Conservation (phyloP, 1,140 invertebrate genomes). For the Brachionus rotundiformis region DNA sequence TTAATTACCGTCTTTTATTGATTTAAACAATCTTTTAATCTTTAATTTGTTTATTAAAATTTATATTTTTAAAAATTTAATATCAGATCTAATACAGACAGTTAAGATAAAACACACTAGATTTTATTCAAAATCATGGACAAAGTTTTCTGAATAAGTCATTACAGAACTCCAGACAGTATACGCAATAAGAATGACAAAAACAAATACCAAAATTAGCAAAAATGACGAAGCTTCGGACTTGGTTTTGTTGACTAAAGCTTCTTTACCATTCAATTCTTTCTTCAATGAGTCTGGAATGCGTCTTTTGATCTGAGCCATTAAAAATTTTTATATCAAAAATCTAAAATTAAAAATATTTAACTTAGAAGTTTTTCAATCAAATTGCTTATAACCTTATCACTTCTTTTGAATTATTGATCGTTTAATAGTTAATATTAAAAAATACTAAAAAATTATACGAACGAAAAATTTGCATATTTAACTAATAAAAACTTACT, state of each 20-base stretch:
- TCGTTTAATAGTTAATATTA: background rate
- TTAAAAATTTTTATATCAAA: background rate
- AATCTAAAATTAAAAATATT: background rate
- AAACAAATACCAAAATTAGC: conserved; percentile 11
- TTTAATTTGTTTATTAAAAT: background rate
- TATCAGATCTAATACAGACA: background rate
- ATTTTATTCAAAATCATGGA: conserved; percentile 43
- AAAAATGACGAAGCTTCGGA: conserved; percentile 17
- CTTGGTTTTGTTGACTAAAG: background rate
- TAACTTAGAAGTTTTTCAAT: background rate
- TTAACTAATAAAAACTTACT: background rate
- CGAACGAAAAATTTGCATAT: background rate
- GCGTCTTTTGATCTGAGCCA: conserved; percentile 21
- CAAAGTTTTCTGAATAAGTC: conserved; percentile 37
- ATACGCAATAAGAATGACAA: conserved; percentile 22
- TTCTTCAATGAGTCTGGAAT: conserved; percentile 13
- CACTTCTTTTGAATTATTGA: no score
- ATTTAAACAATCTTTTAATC: no score
- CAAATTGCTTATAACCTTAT: no score
- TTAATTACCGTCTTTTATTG: background rate
- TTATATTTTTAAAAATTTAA: background rate
- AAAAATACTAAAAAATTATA: background rate
- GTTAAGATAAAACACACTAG: background rate
- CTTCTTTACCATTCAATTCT: background rate
- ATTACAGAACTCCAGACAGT: conserved; percentile 42